These are phyloP conservation scores for Trichogramma pretiosum DNA, from an alignment of 1,140 invertebrate genomes.

Conservation along the genomic window DNA sequence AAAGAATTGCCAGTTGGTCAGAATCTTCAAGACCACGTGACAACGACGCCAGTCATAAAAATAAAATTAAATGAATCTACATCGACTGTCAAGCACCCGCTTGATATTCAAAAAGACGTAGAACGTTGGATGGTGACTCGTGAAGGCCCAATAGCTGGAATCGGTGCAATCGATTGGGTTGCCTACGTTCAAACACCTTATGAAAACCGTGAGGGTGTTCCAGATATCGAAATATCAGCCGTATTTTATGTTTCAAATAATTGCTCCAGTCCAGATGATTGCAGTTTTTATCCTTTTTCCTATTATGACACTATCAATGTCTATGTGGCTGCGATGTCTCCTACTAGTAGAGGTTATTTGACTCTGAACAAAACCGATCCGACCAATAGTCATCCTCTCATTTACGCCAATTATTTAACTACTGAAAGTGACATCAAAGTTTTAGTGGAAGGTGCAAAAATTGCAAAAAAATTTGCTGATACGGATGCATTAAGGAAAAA, in stretches of 20 bases:
- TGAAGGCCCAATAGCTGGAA: not conserved
- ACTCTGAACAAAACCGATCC: not conserved
- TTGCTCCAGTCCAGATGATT: no score
- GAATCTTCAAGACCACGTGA: conserved; percentile 49
- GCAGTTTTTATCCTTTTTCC: no score
- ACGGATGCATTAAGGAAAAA: not conserved
- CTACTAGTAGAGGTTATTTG: not conserved
- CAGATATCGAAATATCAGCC: no score
- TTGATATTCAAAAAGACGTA: not conserved
- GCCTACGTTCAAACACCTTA: not conserved
- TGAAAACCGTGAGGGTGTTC: not conserved
- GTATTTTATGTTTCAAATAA: no score
- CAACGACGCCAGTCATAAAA: not conserved
- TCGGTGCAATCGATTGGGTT: not conserved
- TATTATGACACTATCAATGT: not conserved
- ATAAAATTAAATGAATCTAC: not conserved
- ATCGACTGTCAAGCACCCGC: not conserved
- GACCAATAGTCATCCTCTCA: not conserved
- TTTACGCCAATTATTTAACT: not conserved
- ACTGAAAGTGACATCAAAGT: not conserved
- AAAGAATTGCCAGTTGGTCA: conserved; percentile 50
- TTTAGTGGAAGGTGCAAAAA: not conserved
- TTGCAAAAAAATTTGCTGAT: not conserved
- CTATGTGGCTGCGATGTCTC: not conserved
- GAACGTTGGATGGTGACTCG: not conserved